Conservation (phyloP, 1,140 invertebrate genomes). For the Meloidogyne exigua region DNA sequence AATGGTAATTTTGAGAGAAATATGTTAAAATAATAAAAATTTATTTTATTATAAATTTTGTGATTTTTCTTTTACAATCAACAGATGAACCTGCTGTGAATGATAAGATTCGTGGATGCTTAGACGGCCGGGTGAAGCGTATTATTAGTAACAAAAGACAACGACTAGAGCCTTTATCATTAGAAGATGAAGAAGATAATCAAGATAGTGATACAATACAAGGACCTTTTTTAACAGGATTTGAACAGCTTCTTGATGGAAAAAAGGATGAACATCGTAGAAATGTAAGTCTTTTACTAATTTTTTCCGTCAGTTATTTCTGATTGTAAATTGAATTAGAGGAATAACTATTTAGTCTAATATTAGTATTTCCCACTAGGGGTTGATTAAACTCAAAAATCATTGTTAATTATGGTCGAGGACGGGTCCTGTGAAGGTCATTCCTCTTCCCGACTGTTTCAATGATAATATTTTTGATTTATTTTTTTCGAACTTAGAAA, state of each 20-base stretch:
- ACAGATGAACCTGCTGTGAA: not conserved
- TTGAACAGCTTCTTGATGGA: constrained; percentile 14
- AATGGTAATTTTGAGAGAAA: not conserved
- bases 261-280: constrained; percentile 6
- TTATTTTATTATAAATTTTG: no score
- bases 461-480: no score
- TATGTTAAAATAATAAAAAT: not conserved
- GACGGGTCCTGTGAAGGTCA: not conserved
- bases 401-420: not conserved
- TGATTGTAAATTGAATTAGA: no score
- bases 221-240: not conserved
- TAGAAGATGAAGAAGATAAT: not conserved
- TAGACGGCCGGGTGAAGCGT: constrained; percentile 15
- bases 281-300: constrained; percentile 17
- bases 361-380: not conserved
- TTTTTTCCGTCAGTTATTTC: no score
- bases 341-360: not conserved
- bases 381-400: no score
- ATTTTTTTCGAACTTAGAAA: not conserved
- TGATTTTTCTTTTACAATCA: not conserved
- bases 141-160: constrained; percentile 5
- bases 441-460: not conserved
- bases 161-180: not conserved
- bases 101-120: not conserved
- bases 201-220: not conserved